phyloP scores from a whole-genome alignment of 1,140 invertebrate genomes.

The Macrosteles quadrilineatus region DNA sequence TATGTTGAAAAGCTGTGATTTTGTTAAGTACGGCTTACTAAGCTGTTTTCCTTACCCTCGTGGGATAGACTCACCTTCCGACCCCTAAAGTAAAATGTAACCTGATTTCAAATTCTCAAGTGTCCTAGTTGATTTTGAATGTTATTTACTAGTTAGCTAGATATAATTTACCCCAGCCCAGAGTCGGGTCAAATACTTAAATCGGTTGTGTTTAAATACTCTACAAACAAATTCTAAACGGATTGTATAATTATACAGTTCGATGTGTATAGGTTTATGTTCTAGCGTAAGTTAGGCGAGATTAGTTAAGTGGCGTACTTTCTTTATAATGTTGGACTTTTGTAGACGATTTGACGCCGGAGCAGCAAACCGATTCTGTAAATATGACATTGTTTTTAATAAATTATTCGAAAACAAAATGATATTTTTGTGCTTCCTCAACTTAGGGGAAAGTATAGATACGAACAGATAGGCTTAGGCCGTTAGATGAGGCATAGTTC shows the following conservation, averaged over 20 bases:
- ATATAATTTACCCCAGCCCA: background rate
- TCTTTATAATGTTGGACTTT: constrained; percentile 14
- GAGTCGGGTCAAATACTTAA: background rate
- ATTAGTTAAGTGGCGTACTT: background rate
- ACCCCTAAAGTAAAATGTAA: background rate
- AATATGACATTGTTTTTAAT: constrained; percentile 7
- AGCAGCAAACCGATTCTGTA: background rate
- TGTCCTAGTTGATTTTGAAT: background rate
- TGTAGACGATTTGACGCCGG: background rate
- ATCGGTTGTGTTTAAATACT: constrained; percentile 4
- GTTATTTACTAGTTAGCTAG: constrained; percentile 2
- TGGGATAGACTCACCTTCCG: too few relatives aligned
- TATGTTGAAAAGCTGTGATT: constrained; percentile 3
- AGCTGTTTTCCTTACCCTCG: background rate
- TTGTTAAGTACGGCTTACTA: background rate
- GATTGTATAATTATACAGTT: constrained; percentile 10
- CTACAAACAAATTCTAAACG: constrained; percentile 14
- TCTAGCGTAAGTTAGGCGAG: background rate
- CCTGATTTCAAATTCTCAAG: background rate
- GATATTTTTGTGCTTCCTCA: constrained; percentile 14
- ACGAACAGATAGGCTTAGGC: too few relatives aligned
- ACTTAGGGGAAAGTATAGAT: background rate
- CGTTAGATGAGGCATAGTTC: too few relatives aligned
- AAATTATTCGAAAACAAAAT: constrained; percentile 15
- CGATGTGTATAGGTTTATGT: background rate